These are phyloP conservation scores for Paedocypris sp. DNA, from an alignment of 2,113 vertebrate genomes.

Conservation along the genomic window DNA sequence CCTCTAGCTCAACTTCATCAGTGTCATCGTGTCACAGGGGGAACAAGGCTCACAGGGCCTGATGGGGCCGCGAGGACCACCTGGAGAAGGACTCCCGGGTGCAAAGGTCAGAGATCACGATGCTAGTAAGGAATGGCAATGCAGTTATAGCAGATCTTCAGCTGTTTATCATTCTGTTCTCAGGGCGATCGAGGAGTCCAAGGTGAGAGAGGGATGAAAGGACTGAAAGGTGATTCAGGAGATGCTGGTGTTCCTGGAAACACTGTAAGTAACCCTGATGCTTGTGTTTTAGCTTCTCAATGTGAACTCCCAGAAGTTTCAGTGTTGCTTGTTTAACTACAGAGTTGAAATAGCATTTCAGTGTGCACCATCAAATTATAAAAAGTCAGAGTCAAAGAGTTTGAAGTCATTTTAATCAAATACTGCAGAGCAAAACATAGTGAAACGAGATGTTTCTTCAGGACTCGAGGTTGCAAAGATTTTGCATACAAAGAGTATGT, in stretches of 20 bases:
- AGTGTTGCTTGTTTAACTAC: no score
- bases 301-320: no score
- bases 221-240: conserved; percentile 70
- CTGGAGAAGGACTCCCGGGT: conserved; percentile 76
- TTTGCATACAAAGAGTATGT: no score
- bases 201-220: conserved; percentile 74
- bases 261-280: conserved; percentile 53
- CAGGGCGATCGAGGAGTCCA: conserved; percentile 70
- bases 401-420: no score
- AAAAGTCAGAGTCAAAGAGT: no score
- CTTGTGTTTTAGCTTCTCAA: neutral
- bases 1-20: neutral
- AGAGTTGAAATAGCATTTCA: no score
- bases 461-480: no score
- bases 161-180: neutral
- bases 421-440: no score
- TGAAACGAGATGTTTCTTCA: no score
- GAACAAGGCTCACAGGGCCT: conserved; percentile 74
- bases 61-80: conserved; percentile 66
- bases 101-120: conserved; percentile 60
- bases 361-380: no score
- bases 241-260: conserved; percentile 66
- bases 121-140: neutral
- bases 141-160: neutral
- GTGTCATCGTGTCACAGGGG: conserved; percentile 54